Evolutionary conservation across 92 coral and sea anemone species (phyloP).

Genomic region (Umimayanthus kanabou): DNA sequence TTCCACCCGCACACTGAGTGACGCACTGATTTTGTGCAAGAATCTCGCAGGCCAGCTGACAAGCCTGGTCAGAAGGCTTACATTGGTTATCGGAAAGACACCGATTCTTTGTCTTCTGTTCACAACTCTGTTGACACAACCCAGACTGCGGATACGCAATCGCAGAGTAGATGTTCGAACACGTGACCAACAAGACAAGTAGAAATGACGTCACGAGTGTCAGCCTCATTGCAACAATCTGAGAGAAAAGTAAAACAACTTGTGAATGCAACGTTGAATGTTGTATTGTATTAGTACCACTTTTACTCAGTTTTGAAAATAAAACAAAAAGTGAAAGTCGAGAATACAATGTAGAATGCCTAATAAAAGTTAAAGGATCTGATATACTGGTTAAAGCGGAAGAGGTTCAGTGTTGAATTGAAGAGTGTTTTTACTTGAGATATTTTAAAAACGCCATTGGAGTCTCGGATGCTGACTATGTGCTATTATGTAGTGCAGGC

Average conservation of each 20-base stretch:
- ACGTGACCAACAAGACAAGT: constrained; percentile 2
- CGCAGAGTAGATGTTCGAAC: background rate
- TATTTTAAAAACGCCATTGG: background rate
- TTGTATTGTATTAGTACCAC: background rate
- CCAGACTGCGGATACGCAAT: background rate
- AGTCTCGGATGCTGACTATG: background rate
- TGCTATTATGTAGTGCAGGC: background rate
- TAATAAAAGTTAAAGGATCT: too few relatives aligned
- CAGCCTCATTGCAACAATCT: background rate
- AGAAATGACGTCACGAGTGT: background rate
- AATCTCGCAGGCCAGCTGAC: background rate
- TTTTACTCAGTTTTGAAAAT: background rate
- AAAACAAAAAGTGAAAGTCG: too few relatives aligned
- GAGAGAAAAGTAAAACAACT: background rate
- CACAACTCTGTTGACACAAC: background rate
- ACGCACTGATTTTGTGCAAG: background rate
- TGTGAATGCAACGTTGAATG: background rate
- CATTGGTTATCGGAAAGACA: background rate
- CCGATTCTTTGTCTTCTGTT: background rate
- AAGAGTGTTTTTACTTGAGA: too few relatives aligned
- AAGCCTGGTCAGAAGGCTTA: background rate
- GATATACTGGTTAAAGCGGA: too few relatives aligned
- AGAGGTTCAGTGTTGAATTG: too few relatives aligned
- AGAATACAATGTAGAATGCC: too few relatives aligned
- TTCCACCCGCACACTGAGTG: background rate